Percentiles rank a stretch among this genome's conserved stretches.
Conservation (phyloP, 2,113 vertebrate species). For the Prinia subflava region DNA sequence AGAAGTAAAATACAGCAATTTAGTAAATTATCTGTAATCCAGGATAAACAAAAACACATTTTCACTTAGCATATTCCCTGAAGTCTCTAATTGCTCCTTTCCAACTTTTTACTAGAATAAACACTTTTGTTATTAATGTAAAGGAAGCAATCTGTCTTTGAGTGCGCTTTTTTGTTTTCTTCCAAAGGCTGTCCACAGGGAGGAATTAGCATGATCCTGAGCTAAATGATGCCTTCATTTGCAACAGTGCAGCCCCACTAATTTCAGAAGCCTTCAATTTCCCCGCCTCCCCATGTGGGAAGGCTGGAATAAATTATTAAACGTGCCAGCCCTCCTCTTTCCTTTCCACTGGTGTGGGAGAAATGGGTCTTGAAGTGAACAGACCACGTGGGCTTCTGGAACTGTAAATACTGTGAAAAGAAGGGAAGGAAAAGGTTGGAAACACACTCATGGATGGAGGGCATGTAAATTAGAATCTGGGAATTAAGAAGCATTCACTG, state of each 20-base stretch:
- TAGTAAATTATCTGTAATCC: background rate
- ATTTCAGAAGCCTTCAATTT: conserved; percentile 12
- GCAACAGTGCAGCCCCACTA: background rate
- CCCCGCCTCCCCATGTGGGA: background rate
- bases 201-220: conserved; percentile 23
- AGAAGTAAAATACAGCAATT: background rate
- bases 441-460: background rate
- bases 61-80: background rate
- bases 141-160: conserved; percentile 43
- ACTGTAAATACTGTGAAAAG: background rate
- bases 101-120: conserved; percentile 25
- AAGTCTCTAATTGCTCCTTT: conserved; percentile 24
- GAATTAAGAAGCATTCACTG: background rate
- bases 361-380: background rate
- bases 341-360: background rate
- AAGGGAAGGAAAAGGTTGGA: background rate
- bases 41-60: background rate
- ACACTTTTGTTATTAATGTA: conserved; percentile 22
- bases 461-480: background rate
- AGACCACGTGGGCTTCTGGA: background rate
- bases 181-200: background rate
- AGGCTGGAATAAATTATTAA: conserved; percentile 13
- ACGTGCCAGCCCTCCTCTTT: background rate
- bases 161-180: background rate
- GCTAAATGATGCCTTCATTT: background rate